Conservation (phyloP, 2,888 invertebrate species). For the Trypoxylon attenuatum region DNA sequence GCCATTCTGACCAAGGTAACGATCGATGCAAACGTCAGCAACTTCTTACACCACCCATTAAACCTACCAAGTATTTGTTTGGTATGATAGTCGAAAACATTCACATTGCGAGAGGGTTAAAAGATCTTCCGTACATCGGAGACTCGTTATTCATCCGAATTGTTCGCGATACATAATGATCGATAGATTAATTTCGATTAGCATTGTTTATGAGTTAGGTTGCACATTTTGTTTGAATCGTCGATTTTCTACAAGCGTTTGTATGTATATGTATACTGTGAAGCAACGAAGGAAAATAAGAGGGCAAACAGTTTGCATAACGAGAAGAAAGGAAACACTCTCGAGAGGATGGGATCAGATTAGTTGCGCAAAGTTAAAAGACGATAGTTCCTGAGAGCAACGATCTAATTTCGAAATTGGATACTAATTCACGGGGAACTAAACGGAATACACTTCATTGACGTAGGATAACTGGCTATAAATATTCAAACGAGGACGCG, state of each 20-base stretch:
- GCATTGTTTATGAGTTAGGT: no score
- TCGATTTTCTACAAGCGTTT: no score
- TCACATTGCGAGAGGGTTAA: no score
- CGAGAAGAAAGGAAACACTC: not conserved
- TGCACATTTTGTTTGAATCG: no score
- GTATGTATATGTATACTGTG: not conserved
- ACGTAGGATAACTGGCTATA: not conserved
- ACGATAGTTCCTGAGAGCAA: not conserved
- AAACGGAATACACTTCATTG: not conserved
- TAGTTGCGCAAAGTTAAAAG: not conserved
- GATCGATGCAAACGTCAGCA: slow-evolving; percentile 2
- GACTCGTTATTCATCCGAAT: no score
- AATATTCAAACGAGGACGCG: not conserved
- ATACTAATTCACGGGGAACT: not conserved
- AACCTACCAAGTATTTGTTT: no score
- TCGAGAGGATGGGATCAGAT: not conserved
- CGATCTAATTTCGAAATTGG: not conserved
- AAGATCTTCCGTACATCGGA: no score
- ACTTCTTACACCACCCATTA: slow-evolving; percentile 20
- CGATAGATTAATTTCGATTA: slow-evolving; percentile 5
- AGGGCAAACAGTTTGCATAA: not conserved
- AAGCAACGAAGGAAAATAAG: not conserved
- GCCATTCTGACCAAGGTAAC: slow-evolving; percentile 14
- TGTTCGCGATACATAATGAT: slow-evolving; percentile 3
- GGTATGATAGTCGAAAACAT: no score